Evolutionary conservation across 92 coral and sea anemone genomes (phyloP), one percentile per base, ranked within the genome.

Genomic region (Isaurus tuberculatus): DNA sequence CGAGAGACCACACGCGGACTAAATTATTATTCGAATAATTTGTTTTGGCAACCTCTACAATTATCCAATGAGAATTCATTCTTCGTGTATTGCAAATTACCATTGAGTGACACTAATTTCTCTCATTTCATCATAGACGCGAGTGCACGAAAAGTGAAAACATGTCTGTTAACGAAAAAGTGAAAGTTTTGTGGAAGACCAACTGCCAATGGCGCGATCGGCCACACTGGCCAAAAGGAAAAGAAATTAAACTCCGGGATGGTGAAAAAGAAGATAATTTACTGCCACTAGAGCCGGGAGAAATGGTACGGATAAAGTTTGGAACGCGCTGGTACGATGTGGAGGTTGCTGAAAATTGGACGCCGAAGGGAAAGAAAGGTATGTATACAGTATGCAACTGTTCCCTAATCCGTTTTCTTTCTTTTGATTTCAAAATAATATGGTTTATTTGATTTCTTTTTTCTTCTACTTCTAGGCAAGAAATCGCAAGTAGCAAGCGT

Each of bases 151-250:
- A 58, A 27, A 55, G 63, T 11, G 17, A n/a, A 23, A 53, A 19
- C 5, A 90, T 90, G 91, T 87, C 89, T 61, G 37, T 80, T 25
- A 75, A 70, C 31, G 88, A 40, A 33, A 72, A 83, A 71, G 86
- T 90, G 27, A 46, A 85, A 42, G 66, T 90, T 20, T 53, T 90
- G 55, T 86, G 93, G 93, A 90, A 90, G 74, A 86, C 90, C 8
- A 46, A 33, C 48, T 79, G 89, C 60, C 20, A 78, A 30, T 90
- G 91, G 91, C 48, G 80, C 5, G 74, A 90, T 40, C 78, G 60
- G 2, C 63, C 90, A 15, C 89, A 86, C 68, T 75, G 87, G 85
- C 88, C 87, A 65, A 84, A 90, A 34, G 33, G 88, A 3, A 83
- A 64, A 46, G 90, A 90, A 0, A 58, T 90, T 13, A 90, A 90